A percentile compares a stretch with the other conserved stretches of the same genome.
phyloP scores from a whole-genome alignment of 1,140 invertebrate genomes.

The Drosophila subpulchrella region DNA sequence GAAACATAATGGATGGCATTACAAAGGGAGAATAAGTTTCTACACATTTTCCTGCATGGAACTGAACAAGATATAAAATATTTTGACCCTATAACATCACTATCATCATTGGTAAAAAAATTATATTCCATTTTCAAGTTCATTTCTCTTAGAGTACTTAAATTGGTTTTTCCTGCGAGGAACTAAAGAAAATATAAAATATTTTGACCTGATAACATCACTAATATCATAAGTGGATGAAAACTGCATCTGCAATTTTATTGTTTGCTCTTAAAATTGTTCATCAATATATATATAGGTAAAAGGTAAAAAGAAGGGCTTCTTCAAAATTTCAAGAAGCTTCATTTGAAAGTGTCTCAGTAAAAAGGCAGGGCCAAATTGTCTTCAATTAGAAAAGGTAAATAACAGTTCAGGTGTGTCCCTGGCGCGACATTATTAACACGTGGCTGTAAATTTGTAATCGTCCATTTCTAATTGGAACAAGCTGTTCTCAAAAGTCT shows the following conservation, averaged over 20 bases:
- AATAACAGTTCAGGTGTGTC: conserved; percentile 34
- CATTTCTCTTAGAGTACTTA: too few relatives aligned
- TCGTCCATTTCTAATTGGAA: conserved; percentile 58
- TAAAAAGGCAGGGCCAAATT: background rate
- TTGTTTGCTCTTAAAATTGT: background rate
- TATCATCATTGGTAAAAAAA: too few relatives aligned
- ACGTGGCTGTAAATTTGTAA: conserved; percentile 72
- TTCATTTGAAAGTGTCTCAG: background rate
- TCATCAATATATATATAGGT: background rate
- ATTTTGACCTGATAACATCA: too few relatives aligned
- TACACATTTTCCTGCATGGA: too few relatives aligned
- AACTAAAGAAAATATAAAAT: too few relatives aligned
- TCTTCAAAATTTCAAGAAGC: background rate
- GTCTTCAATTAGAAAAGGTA: background rate
- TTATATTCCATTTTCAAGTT: too few relatives aligned
- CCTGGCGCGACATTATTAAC: conserved; percentile 56
- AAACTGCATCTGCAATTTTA: background rate
- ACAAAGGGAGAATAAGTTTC: conserved; percentile 1
- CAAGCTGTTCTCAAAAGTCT: conserved; percentile 10
- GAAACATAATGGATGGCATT: background rate
- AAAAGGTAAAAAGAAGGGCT: background rate
- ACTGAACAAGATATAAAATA: too few relatives aligned
- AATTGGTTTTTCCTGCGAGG: too few relatives aligned
- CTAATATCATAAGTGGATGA: too few relatives aligned
- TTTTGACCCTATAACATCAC: too few relatives aligned